Base-by-base conservation (phyloP, 2,888 invertebrate genomes). In the Iselma pallidipennis region DNA sequence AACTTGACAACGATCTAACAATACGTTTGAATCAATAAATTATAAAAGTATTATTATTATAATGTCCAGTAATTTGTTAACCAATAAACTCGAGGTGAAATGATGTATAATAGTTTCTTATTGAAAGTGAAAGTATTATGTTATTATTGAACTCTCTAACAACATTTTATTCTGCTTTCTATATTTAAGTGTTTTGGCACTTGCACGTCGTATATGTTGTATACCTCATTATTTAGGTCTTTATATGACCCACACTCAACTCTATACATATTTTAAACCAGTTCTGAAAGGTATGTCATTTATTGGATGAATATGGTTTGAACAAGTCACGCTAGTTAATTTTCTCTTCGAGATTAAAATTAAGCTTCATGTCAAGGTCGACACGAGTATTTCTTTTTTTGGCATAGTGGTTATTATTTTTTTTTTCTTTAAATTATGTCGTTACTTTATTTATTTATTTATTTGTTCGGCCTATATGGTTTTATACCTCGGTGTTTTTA, bases 291-390 rank as follows among this genome's bases (percentile, higher is more conserved):
- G 31, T 37, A 37, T 37, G 37, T 37, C 37, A 37, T 16, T 37
- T 37, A 37, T 37, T 37, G 1, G 37, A 9, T 37, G 37, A 37
- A 37, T 37, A 37, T 19, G 6, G 2, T 4, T 16, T 37, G 16
- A 37, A 37, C 37, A 37, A 19, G 50, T 50, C 50, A 50, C 50
- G 29, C 23, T 26, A 26, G 50, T 23, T 28, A 37, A 16, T 37
- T 16, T 16, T 37, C n/a, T 25, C 28, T 7, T 50, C 50, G 4
- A 10, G 28, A 25, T 19, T 25, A 25, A 25, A 26, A 50, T 50
- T 50, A 26, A 29, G 28, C 28, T 57, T 53, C 48, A 26, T 61
- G 53, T 61, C 61, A 61, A 61, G 61, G 61, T 57, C 53, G 31
- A 48, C 56, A 33, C 26, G 53, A 14, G 28, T 28, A 16, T 7